Conservation (phyloP, 2,888 invertebrate genomes). For the Octonoba sinensis region DNA sequence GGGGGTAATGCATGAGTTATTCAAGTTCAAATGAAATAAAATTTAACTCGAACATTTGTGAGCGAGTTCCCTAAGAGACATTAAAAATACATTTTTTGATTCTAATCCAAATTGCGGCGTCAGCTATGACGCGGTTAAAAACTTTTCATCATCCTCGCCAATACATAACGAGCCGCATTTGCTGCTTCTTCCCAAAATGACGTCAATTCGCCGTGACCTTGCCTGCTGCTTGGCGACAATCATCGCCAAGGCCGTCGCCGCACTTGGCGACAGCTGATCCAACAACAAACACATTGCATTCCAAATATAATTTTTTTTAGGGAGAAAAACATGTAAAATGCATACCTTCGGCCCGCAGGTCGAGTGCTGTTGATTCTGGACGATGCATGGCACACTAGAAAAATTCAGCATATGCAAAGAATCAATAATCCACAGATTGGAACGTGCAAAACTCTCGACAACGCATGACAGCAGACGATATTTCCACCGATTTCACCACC, state of each 20-base stretch:
- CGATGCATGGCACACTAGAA: conserved; percentile 22
- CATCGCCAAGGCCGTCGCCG: conserved; percentile 60
- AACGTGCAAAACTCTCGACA: no score
- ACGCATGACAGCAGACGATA: no score
- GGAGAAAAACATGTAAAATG: not conserved
- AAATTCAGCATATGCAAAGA: no score
- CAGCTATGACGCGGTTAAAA: conserved; percentile 34
- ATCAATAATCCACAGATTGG: conserved; percentile 37
- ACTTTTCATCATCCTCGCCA: conserved; percentile 42
- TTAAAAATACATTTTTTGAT: no score
- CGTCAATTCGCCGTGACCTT: conserved; percentile 63
- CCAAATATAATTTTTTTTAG: not conserved
- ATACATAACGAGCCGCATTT: conserved; percentile 31
- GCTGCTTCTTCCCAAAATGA: conserved; percentile 25
- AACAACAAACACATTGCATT: conserved; percentile 21
- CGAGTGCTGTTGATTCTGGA: conserved; percentile 46
- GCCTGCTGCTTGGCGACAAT: conserved; percentile 26
- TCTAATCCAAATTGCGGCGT: no score
- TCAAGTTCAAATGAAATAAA: no score
- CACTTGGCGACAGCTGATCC: conserved; percentile 58
- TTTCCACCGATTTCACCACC: no score
- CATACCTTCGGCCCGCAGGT: conserved; percentile 50
- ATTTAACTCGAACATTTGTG: no score
- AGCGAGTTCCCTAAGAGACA: no score
- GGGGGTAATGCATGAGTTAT: no score